A percentile compares a stretch with the other conserved stretches of the same genome.
Evolutionary conservation across 1,140 invertebrate species (phyloP).

Genomic region (Stegodyphus mimosarum): DNA sequence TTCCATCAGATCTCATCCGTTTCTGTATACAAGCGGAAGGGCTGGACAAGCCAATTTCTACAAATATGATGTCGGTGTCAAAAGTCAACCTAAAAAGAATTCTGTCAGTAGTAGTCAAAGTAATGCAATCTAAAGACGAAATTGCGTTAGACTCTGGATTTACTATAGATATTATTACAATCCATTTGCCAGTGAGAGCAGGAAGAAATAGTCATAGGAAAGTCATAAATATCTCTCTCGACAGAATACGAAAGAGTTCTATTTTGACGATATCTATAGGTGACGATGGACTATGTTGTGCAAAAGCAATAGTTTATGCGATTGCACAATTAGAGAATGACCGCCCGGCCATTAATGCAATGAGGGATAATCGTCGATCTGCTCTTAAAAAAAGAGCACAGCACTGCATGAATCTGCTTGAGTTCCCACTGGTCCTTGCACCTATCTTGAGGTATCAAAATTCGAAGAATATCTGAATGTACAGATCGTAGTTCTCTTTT

Average conservation of each 20-base stretch:
- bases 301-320: not conserved
- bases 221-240: not conserved
- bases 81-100: not conserved
- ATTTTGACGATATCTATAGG: not conserved
- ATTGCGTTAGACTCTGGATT: not conserved
- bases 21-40: not conserved
- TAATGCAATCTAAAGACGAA: not conserved
- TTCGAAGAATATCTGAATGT: not conserved
- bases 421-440: not conserved
- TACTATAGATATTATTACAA: not conserved
- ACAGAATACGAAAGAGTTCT: not conserved
- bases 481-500: not conserved
- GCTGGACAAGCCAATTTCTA: slow-evolving; percentile 8
- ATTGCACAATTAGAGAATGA: not conserved
- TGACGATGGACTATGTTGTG: not conserved
- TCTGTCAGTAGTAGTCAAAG: not conserved
- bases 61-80: not conserved
- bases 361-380: not conserved
- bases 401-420: not conserved
- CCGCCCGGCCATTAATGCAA: not conserved
- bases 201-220: not conserved
- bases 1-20: not conserved
- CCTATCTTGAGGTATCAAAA: not conserved
- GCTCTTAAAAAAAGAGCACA: not conserved
- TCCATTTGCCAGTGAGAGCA: not conserved